Percentiles rank a stretch among this genome's conserved stretches.
Evolutionary conservation across 2,113 vertebrate species (phyloP).

Genomic region (Echinops telfairi): DNA sequence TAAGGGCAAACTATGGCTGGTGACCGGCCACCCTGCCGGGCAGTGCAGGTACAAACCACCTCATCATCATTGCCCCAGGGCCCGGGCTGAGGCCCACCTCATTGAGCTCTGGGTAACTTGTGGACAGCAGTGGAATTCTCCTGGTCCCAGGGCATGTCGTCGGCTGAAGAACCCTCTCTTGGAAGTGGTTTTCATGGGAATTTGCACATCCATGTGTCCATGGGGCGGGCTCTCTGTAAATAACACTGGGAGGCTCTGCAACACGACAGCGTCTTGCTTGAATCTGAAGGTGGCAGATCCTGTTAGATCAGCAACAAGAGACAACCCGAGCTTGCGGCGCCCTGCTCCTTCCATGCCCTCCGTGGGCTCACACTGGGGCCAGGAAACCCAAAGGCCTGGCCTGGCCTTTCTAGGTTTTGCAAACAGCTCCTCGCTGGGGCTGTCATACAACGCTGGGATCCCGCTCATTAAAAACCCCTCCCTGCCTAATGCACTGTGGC

Average conservation of each 20-base stretch:
- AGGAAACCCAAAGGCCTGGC: neutral
- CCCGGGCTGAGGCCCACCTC: neutral
- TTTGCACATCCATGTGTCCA: neutral
- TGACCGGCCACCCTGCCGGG: too few species aligned
- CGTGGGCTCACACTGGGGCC: accelerated
- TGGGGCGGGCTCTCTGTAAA: neutral
- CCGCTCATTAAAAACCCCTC: neutral
- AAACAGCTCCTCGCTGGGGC: neutral
- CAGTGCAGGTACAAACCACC: neutral
- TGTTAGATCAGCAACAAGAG: neutral
- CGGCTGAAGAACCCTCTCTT: too few species aligned
- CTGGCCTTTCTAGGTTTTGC: neutral
- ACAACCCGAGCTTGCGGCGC: neutral
- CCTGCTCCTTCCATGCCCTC: too few species aligned
- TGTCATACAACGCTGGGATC: neutral
- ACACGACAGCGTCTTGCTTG: neutral
- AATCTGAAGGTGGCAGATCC: neutral
- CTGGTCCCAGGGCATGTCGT: neutral
- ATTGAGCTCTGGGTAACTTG: neutral
- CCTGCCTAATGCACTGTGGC: neutral
- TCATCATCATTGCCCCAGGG: too few species aligned
- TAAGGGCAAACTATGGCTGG: too few species aligned
- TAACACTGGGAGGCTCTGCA: neutral
- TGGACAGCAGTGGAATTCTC: neutral
- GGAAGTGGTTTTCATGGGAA: too few species aligned